Conservation (phyloP, 2,797 vertebrate genomes). For the Hydrophis major region DNA sequence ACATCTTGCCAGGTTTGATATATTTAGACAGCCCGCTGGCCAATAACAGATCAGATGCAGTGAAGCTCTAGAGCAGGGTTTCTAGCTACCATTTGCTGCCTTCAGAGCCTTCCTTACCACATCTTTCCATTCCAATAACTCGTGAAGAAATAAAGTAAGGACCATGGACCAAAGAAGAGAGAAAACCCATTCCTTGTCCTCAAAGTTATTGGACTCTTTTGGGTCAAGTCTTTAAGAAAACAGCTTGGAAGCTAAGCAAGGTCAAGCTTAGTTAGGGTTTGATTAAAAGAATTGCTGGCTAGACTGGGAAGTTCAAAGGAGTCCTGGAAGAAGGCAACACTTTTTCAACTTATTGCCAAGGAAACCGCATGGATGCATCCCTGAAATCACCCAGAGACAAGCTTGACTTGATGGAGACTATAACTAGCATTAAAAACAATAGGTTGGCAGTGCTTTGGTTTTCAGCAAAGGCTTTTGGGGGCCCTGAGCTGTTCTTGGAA, state of each 20-base stretch:
- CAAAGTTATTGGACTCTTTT: background rate
- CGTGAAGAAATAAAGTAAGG: background rate
- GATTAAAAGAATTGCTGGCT: background rate
- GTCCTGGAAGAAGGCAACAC: background rate
- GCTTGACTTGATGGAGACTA: background rate
- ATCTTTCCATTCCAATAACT: background rate
- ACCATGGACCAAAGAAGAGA: background rate
- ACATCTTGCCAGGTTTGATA: constrained; percentile 23
- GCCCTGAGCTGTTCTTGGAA: background rate
- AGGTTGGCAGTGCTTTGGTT: background rate
- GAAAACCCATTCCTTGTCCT: background rate
- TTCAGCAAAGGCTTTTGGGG: background rate
- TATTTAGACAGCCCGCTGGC: constrained; percentile 13
- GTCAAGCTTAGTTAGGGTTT: background rate
- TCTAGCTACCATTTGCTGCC: background rate
- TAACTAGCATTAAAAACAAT: background rate
- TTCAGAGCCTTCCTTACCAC: background rate
- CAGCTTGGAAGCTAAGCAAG: background rate
- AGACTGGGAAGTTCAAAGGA: background rate
- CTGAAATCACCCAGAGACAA: background rate
- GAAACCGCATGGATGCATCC: background rate
- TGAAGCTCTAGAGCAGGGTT: background rate
- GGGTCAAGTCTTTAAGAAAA: background rate
- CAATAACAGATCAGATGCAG: background rate
- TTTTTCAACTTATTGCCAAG: background rate